Evolutionary conservation across 2,797 vertebrate genomes (phyloP), one percentile per base, ranked within the genome.

Genomic region (Avahi laniger): DNA sequence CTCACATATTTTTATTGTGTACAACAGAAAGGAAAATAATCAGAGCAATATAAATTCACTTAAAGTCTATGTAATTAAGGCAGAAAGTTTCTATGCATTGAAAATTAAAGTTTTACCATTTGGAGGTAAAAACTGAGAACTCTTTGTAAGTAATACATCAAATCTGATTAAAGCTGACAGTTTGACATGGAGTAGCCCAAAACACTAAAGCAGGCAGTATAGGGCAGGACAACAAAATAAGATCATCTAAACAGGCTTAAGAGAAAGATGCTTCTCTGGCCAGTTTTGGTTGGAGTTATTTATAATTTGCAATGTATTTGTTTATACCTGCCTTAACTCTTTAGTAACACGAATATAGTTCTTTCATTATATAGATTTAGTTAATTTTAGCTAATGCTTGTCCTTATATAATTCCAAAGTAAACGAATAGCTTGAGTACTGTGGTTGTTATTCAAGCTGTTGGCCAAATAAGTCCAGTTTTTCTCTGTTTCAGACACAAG

Each of bases 101-200:
- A 89, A 93, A 84, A 72, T 85, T 80, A 50, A 95, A 90, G 17
- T 87, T 95, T 87, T 69, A 35, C 35, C 76, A 80, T n/a, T 75
- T 63, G 17, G 65, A 65, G n/a, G 52, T 48, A 63, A 87, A 87
- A 88, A 75, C 46, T 65, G 50, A 30, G 41, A 90, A 80, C 28
- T 87, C 57, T 76, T 89, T 70, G 33, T 65, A 94, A 79, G 75
- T 43, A 83, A 80, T 88, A 35, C 6, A 61, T 93, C 38, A 95
- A 3, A 52, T 86, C 54, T 84, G 41, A 85, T 85, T 50, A 88
- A 95, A 94, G 33, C 30, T 88, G 50, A 75, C 38, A 69, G n/a
- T 65, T 75, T 72, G 35, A 90, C 72, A 75, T 20, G 22, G 59
- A 88, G 50, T 38, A 48, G 72, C 52, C 22, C 18, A 28, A 46